Conservation (phyloP, 2,888 invertebrate species). For the Prosapia bicincta region DNA sequence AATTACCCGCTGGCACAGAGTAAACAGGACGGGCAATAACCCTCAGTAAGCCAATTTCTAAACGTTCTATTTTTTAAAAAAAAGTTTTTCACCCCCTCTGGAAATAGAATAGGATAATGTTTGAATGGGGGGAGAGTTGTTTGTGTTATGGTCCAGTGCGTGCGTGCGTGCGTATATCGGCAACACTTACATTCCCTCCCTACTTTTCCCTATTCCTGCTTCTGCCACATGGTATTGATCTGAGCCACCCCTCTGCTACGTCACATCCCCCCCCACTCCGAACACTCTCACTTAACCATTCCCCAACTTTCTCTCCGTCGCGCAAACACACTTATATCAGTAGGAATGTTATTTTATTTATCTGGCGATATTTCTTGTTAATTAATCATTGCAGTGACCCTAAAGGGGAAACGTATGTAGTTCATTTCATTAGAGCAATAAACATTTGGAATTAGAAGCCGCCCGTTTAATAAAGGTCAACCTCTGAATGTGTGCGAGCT, state of each 20-base stretch:
- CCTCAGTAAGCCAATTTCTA: background rate
- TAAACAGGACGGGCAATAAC: background rate
- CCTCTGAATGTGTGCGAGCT: no score
- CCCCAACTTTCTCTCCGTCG: background rate
- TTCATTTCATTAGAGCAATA: background rate
- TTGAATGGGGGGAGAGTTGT: background rate
- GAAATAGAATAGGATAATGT: background rate
- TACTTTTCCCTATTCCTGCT: background rate
- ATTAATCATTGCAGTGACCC: background rate
- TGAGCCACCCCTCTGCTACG: background rate
- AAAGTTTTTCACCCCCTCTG: background rate
- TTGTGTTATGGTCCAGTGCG: slow-evolving; percentile 2
- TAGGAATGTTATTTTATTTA: background rate
- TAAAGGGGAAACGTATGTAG: background rate
- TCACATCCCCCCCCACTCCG: background rate
- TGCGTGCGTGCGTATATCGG: background rate
- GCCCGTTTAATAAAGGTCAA: background rate
- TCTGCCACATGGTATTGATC: slow-evolving; percentile 2
- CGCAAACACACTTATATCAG: background rate
- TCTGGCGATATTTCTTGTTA: background rate
- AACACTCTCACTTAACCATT: background rate
- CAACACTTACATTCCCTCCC: background rate
- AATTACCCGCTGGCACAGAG: background rate
- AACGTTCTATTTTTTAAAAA: background rate
- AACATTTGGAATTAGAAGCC: background rate